Evolutionary conservation across 2,797 vertebrate genomes (phyloP), one percentile per base, ranked within the genome.

Genomic region (Sebastes flavidus): DNA sequence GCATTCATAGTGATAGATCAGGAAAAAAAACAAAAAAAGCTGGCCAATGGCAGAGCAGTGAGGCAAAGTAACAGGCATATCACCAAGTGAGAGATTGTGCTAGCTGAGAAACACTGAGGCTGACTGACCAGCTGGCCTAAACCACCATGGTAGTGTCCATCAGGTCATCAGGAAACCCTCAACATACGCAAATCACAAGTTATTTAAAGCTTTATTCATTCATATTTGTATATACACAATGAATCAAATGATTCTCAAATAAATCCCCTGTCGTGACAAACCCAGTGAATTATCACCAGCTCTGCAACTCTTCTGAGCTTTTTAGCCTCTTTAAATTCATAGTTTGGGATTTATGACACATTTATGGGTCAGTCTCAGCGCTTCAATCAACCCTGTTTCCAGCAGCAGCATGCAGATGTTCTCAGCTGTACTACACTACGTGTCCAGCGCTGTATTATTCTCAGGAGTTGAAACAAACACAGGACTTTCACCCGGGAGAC

Each of bases 1-100:
- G 62, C 22, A n/a, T 80, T 82, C 32, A 4, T 1, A 30, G 42
- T 56, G 78, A 81, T 60, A 63, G 68, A 36, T 79, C 46, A 56
- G 46, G 27, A 42, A 34, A 77, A 63, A 54, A 56, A 30, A 58
- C 34, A 20, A 24, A 18, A 5, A 61, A 18, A 36, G 62, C 3
- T 1, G 54, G 46, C 70, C 87, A 82, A 65, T 77, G 70, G 71
- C 2, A 0, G 61, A 22, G 72, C 34, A 52, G 71, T 3, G 60
- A 73, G 29, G 54, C 27, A 6, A 7, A 49, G 60, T 38, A 60
- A 22, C 27, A n/a, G 34, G 32, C 34, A 71, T 27, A 42, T 77
- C 80, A 69, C 80, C 36, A 59, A 72, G 67, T 24, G 58, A 59
- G 42, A 22, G 27, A 24, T 27, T 30, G 38, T 25, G 25, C n/a